Conservation (phyloP, 2,888 invertebrate genomes). For the Conistra vaccinii region DNA sequence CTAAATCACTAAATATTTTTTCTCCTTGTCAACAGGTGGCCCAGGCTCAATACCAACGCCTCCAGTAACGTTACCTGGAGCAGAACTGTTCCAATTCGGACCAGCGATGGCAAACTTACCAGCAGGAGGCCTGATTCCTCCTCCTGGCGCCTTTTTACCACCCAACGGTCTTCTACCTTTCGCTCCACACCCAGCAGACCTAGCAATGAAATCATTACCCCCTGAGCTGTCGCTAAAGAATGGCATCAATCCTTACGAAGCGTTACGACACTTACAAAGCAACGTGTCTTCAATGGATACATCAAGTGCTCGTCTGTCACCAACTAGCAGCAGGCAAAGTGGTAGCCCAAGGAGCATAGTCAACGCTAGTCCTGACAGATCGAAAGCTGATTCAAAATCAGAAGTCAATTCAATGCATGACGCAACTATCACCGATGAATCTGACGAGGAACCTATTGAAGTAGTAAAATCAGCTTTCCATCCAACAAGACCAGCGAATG, state of each 20-base stretch:
- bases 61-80: constrained; percentile 83
- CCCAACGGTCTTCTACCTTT: constrained; percentile 90
- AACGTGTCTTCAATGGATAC: constrained; percentile 87
- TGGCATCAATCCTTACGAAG: constrained; percentile 91
- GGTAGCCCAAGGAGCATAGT: constrained; percentile 87
- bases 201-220: constrained; percentile 86
- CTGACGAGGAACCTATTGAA: constrained; percentile 94
- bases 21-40: constrained; percentile 86
- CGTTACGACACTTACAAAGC: constrained; percentile 86
- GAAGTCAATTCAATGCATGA: constrained; percentile 92
- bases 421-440: constrained; percentile 91
- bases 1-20: constrained; percentile 37
- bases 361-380: constrained; percentile 87
- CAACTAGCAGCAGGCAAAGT: constrained; percentile 90
- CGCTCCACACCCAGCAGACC: constrained; percentile 88
- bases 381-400: constrained; percentile 90
- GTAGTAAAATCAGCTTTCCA: constrained; percentile 94
- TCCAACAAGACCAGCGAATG: constrained; percentile 91
- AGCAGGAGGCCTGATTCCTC: constrained; percentile 89
- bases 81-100: constrained; percentile 86
- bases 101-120: constrained; percentile 85
- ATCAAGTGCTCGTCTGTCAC: constrained; percentile 88
- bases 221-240: constrained; percentile 89
- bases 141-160: constrained; percentile 90
- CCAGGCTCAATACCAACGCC: constrained; percentile 82